Conservation (phyloP, 2,888 invertebrate species). For the Andricus curvator region DNA sequence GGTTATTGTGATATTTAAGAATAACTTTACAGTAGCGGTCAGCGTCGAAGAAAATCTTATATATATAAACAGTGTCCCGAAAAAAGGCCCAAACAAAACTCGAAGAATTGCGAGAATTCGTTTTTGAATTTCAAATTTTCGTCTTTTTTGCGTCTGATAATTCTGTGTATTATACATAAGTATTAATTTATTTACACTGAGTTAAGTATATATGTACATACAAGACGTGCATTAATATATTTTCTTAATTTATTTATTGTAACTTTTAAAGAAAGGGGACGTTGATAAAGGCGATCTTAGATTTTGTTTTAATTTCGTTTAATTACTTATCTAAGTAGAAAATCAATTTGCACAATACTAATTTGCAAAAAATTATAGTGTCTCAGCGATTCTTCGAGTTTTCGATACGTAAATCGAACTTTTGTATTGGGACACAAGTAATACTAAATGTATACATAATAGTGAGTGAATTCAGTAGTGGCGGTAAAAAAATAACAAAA, state of each 20-base stretch:
- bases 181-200: constrained; percentile 32
- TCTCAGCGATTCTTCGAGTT: constrained; percentile 17
- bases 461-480: constrained; percentile 46
- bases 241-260: constrained; percentile 37
- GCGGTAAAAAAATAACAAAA: constrained; percentile 43
- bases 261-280: constrained; percentile 1
- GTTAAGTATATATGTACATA: constrained; percentile 32
- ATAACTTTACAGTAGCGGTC: constrained; percentile 57
- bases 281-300: constrained; percentile 4
- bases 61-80: constrained; percentile 28
- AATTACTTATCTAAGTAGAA: constrained; percentile 6
- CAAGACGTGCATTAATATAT: constrained; percentile 34
- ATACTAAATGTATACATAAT: constrained; percentile 62
- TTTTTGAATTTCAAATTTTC: not conserved
- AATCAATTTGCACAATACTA: constrained; percentile 17
- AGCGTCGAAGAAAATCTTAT: constrained; percentile 41
- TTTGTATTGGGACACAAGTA: constrained; percentile 43
- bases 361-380: not conserved
- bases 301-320: not conserved
- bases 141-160: constrained; percentile 3
- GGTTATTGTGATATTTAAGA: constrained; percentile 76
- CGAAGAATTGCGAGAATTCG: not conserved
- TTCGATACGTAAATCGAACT: constrained; percentile 54
- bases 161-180: constrained; percentile 27
- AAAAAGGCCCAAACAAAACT: constrained; percentile 5